These are phyloP conservation scores for Agapornis canus DNA, from an alignment of 2,797 vertebrate species.

Conservation along the genomic window DNA sequence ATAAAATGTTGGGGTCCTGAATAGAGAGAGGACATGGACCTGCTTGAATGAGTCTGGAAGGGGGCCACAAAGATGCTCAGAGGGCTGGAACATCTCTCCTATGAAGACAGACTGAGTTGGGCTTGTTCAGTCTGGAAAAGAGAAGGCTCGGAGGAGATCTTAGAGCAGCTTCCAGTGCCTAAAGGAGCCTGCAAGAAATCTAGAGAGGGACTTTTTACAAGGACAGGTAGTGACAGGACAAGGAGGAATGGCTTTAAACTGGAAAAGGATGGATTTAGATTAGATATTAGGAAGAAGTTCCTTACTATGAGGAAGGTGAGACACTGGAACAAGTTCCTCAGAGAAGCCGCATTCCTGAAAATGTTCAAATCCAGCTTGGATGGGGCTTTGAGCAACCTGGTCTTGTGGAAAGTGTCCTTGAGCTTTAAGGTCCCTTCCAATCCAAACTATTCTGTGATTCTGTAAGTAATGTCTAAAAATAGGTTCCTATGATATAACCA, in stretches of 20 bases:
- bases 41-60: neutral
- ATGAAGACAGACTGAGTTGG: neutral
- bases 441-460: neutral
- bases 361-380: too few relatives aligned
- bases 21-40: neutral
- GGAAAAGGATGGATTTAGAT: too few relatives aligned
- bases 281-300: too few relatives aligned
- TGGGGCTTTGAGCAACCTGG: too few relatives aligned
- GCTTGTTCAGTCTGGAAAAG: neutral
- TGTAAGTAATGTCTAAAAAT: neutral
- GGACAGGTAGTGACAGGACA: too few relatives aligned
- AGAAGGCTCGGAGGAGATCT: neutral
- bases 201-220: neutral
- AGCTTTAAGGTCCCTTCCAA: too few relatives aligned
- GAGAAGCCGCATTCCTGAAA: too few relatives aligned
- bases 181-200: neutral
- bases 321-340: too few relatives aligned
- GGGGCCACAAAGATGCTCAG: neutral
- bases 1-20: neutral
- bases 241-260: too few relatives aligned
- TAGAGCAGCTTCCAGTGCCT: neutral
- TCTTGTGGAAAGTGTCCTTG: too few relatives aligned
- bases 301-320: too few relatives aligned
- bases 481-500: neutral
- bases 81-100: neutral